Evolutionary conservation across 2,797 vertebrate species (phyloP).

Genomic region (Centropyge bicolor): DNA sequence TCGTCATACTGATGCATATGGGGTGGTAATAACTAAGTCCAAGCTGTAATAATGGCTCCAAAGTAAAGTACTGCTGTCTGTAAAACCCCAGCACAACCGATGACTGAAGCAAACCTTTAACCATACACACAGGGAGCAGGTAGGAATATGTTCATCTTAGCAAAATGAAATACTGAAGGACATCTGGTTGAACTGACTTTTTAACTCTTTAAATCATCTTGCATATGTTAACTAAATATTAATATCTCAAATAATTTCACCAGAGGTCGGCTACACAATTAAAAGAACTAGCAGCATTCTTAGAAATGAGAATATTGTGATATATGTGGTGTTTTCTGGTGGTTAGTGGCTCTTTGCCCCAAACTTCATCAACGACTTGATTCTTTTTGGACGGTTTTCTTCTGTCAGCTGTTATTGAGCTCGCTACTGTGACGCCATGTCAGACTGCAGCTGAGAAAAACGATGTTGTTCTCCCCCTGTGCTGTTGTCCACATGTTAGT

Average conservation of each 20-base stretch:
- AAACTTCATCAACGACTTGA: not conserved
- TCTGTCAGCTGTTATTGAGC: not conserved
- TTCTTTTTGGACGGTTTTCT: constrained; percentile 12
- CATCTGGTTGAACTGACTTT: not conserved
- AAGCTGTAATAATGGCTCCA: not conserved
- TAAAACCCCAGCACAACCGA: not conserved
- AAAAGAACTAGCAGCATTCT: constrained; percentile 31
- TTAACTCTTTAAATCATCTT: constrained; percentile 4
- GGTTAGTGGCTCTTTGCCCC: not conserved
- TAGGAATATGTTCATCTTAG: not conserved
- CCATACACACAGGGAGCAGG: not conserved
- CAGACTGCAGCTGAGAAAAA: not conserved
- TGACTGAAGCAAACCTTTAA: not conserved
- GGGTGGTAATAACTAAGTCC: not conserved
- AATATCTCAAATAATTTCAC: not conserved
- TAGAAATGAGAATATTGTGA: constrained; percentile 11
- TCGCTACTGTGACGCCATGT: not conserved
- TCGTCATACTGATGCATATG: not conserved
- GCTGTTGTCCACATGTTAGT: constrained; percentile 51
- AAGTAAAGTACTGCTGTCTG: not conserved
- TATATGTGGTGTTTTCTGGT: not conserved
- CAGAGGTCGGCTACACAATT: not conserved
- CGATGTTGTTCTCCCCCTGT: not conserved
- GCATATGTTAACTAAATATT: not conserved
- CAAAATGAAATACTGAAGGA: not conserved